Base-by-base conservation (phyloP, 2,113 vertebrate genomes). In the Dunckerocampus dactyliophorus region DNA sequence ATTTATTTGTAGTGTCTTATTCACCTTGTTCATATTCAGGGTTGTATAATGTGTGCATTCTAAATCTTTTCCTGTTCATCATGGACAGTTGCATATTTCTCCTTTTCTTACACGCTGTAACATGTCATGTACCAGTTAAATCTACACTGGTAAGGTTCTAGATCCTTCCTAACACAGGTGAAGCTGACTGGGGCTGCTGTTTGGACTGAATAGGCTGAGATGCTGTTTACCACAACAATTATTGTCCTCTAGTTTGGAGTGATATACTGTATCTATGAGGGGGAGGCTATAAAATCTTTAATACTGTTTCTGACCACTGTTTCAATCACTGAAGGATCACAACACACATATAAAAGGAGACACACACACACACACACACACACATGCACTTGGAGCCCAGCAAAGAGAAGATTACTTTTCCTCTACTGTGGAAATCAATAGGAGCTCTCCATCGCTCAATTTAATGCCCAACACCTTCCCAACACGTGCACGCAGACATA, bases 381-480 rank as follows among this genome's bases (percentile, higher is more conserved):
- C 11, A 39, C 34, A 24, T 37, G 52, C 47, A 66, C 59, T 20
- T 17, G 24, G 24, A 80, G 24, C 42, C 51, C 34, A 65, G 69
- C 58, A 21, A 51, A 61, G 70, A 80, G 79, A 83, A 83, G 83
- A 88, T 86, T 86, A 86, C 83, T 87, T 88, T 85, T 87, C 77
- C 81, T 81, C 78, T 68, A 79, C 81, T 81, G 83, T 85, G 79
- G 72, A 87, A 83, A 87, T 86, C 85, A 88, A 86, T 88, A 74
- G 83, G 72, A 62, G 48, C 53, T 70, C 79, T 84, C 80, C 80
- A 88, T 87, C 74, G 75, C 75, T 85, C 83, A 88, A 84, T 84
- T 85, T 87, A 82, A 82, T 77, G 75, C 72, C 65, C 66, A 67
- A 74, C 69, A 69, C 70, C 61, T 81, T 67, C 56, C 65, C 65